phyloP scores from a whole-genome alignment of 2,888 invertebrate genomes.

The Diabrotica balteata region DNA sequence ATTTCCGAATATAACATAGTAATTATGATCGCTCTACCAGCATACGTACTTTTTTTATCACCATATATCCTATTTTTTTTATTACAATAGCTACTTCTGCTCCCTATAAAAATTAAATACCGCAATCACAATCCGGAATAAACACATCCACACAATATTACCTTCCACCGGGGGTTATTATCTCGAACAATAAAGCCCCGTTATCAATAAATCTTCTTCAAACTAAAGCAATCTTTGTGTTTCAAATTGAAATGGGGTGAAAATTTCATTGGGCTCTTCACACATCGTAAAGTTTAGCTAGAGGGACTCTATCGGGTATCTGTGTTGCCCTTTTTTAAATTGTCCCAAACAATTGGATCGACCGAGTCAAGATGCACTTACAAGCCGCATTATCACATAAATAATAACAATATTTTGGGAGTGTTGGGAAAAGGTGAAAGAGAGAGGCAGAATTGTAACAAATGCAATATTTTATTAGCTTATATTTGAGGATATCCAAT shows the following conservation, averaged over 20 bases:
- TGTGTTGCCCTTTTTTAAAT: constrained; percentile 48
- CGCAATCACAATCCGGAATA: constrained; percentile 3
- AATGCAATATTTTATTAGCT: too few relatives aligned
- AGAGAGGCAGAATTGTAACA: too few relatives aligned
- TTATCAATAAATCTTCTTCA: constrained; percentile 37
- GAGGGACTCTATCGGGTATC: constrained; percentile 28
- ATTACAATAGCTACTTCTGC: too few relatives aligned
- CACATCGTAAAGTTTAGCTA: constrained; percentile 50
- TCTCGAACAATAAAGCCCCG: constrained; percentile 26
- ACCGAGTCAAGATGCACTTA: constrained; percentile 39
- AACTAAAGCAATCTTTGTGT: constrained; percentile 43
- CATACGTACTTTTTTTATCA: too few relatives aligned
- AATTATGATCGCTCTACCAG: too few relatives aligned
- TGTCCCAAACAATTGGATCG: constrained; percentile 46
- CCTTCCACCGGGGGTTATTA: constrained; percentile 20
- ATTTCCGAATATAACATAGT: too few relatives aligned
- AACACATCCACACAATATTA: constrained; percentile 15
- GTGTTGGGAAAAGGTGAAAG: too few relatives aligned
- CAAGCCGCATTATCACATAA: constrained; percentile 42
- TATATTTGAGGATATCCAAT: too few relatives aligned
- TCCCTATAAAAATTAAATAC: background rate
- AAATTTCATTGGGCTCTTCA: constrained; percentile 55
- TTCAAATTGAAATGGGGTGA: constrained; percentile 58
- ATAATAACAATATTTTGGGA: too few relatives aligned
- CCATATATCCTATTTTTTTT: too few relatives aligned